Conservation (phyloP, 2,888 invertebrate genomes). For the Dinocampus coccinellae region DNA sequence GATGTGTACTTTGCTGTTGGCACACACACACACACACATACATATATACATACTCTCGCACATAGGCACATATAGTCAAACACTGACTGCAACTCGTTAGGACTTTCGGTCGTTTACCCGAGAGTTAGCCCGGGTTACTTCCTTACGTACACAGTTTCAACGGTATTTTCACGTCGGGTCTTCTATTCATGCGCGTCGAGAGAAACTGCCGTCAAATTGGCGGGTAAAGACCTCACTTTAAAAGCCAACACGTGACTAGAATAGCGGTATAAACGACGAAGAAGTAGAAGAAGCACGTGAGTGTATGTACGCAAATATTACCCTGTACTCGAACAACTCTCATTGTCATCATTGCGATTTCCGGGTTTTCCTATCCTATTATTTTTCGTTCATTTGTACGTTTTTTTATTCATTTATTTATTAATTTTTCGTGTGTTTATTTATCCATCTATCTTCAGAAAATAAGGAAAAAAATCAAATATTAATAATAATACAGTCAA, state of each 20-base stretch:
- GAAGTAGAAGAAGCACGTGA: background rate
- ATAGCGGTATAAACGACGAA: constrained; percentile 47
- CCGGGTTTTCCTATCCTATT: too few species aligned
- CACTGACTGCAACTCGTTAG: constrained; percentile 59
- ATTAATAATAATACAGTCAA: too few species aligned
- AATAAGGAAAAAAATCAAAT: too few species aligned
- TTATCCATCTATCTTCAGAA: too few species aligned
- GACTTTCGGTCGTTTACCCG: constrained; percentile 62
- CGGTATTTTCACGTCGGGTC: constrained; percentile 58
- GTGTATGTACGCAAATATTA: constrained; percentile 24
- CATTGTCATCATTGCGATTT: constrained; percentile 7
- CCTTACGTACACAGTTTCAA: constrained; percentile 33
- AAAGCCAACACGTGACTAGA: constrained; percentile 59
- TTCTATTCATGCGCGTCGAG: constrained; percentile 58
- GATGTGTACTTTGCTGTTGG: background rate
- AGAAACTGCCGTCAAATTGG: constrained; percentile 58
- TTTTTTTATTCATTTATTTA: too few species aligned
- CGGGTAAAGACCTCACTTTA: constrained; percentile 54
- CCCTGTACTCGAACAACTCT: background rate
- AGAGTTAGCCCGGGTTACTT: constrained; percentile 53
- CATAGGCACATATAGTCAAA: too few species aligned
- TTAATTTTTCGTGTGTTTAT: too few species aligned
- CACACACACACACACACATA: constrained; percentile 45
- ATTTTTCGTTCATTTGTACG: background rate
- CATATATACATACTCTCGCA: too few species aligned